These are phyloP conservation scores for Trinectes maculatus DNA, from an alignment of 2,113 vertebrate genomes.

Conservation along the genomic window DNA sequence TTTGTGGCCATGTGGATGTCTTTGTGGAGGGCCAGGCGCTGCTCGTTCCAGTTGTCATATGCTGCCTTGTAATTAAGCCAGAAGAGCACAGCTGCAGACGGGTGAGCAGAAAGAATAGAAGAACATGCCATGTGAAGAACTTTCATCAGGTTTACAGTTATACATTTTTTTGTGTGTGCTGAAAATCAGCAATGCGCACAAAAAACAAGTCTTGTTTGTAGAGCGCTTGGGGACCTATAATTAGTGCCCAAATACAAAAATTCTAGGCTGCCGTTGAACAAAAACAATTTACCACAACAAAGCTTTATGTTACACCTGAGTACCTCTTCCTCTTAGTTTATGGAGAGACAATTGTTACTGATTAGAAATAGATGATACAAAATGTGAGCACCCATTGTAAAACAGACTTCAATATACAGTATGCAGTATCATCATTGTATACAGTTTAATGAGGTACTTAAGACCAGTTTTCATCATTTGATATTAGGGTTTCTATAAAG, in stretches of 20 bases:
- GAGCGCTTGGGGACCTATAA: neutral
- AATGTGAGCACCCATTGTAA: neutral
- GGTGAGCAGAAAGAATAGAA: too few relatives aligned
- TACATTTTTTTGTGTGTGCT: neutral
- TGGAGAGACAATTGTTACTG: too few relatives aligned
- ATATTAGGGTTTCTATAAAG: neutral
- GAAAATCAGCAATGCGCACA: neutral
- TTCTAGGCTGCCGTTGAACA: too few relatives aligned
- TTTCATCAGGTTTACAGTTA: neutral
- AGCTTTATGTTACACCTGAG: neutral
- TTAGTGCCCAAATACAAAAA: neutral
- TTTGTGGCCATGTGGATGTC: conserved; percentile 98
- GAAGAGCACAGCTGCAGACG: conserved; percentile 91
- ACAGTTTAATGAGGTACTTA: neutral
- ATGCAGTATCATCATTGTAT: too few relatives aligned
- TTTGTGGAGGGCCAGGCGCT: conserved; percentile 95
- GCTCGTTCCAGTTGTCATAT: conserved; percentile 98
- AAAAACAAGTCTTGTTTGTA: neutral
- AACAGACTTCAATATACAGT: neutral
- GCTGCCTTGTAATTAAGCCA: conserved; percentile 99
- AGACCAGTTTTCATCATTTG: neutral
- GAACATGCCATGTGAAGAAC: neutral
- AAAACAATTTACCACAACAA: neutral
- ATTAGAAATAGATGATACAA: neutral
- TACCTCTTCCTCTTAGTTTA: neutral